These are phyloP conservation scores for Allobates femoralis DNA, from an alignment of 2,797 vertebrate genomes.

Conservation along the genomic window DNA sequence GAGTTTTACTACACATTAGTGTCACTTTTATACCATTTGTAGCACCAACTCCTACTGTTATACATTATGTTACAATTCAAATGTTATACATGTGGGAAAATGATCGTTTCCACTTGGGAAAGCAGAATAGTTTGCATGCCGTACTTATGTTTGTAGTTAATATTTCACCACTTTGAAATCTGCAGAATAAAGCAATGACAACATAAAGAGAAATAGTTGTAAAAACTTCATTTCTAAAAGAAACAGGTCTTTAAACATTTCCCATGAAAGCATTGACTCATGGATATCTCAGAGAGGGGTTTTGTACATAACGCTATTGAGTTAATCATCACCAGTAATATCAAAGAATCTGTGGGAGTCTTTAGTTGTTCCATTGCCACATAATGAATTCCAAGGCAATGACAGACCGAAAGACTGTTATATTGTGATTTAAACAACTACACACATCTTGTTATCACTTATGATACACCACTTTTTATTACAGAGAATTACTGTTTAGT, in stretches of 20 bases:
- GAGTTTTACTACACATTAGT: not conserved
- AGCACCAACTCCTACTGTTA: not conserved
- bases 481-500: not conserved
- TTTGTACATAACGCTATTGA: not conserved
- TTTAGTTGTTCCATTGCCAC: slow-evolving; percentile 70
- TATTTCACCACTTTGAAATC: slow-evolving; percentile 13
- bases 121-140: slow-evolving; percentile 8
- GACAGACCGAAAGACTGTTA: slow-evolving; percentile 64
- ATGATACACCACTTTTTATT: not conserved
- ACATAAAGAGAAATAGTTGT: slow-evolving; percentile 56
- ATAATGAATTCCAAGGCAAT: slow-evolving; percentile 62
- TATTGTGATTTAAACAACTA: not conserved
- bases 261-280: slow-evolving; percentile 54
- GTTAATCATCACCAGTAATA: slow-evolving; percentile 16
- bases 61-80: not conserved
- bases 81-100: slow-evolving; percentile 14
- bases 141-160: slow-evolving; percentile 10
- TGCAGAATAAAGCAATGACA: slow-evolving; percentile 47
- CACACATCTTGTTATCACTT: not conserved
- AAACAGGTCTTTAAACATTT: slow-evolving; percentile 65
- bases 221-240: slow-evolving; percentile 51
- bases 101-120: slow-evolving; percentile 4
- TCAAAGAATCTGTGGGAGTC: slow-evolving; percentile 63
- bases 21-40: not conserved
- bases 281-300: not conserved